These are phyloP conservation scores for Phalloptychus januarius DNA, from an alignment of 2,797 vertebrate species.

Conservation along the genomic window DNA sequence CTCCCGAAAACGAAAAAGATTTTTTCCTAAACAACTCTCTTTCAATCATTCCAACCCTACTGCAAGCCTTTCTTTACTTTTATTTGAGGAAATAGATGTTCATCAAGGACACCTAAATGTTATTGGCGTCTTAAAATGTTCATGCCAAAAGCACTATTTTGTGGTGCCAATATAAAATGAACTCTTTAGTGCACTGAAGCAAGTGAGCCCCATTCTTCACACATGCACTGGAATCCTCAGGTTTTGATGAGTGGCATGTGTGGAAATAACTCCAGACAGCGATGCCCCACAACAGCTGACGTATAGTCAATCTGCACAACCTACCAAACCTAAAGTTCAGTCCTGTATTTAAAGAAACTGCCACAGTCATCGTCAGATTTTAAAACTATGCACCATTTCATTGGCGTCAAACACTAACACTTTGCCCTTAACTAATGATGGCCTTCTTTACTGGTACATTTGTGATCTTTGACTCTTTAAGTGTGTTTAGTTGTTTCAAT, in stretches of 20 bases:
- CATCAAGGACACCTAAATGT: not conserved
- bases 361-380: not conserved
- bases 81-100: not conserved
- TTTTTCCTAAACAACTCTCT: too few relatives aligned
- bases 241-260: not conserved
- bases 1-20: too few relatives aligned
- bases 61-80: not conserved
- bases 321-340: not conserved
- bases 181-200: not conserved
- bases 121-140: not conserved
- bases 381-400: not conserved
- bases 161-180: not conserved
- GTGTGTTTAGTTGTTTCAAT: not conserved
- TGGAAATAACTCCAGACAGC: not conserved
- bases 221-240: not conserved
- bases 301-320: not conserved
- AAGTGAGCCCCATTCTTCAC: not conserved
- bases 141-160: not conserved
- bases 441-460: not conserved
- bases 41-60: not conserved
- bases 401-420: not conserved
- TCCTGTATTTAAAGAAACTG: not conserved
- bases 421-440: not conserved
- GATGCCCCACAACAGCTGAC: not conserved
- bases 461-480: not conserved